Base-by-base conservation (phyloP, 2,888 invertebrate genomes). In the Plebejus argus region DNA sequence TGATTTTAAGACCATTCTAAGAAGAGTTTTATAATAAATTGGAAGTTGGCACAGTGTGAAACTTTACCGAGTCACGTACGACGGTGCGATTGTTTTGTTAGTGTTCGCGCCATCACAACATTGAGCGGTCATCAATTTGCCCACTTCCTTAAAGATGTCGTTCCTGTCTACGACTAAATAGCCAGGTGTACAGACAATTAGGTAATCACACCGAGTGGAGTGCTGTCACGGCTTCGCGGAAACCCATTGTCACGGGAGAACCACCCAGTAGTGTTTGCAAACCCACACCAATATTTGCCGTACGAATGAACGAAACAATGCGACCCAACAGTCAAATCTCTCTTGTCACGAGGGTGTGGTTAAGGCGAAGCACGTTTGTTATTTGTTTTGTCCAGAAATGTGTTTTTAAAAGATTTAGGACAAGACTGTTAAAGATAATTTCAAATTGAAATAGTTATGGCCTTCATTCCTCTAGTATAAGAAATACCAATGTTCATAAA, bases 261-360 rank as follows among this genome's bases (percentile, higher is more conserved):
- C 93, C 93, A 93, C 93, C 93, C 92, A 92, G 91, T 88, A 89
- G 89, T 93, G 93, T 94, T 93, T 93, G 93, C 92, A 92, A 93
- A 91, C 81, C 88, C 90, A 88, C 91, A 93, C 89, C 92, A 93
- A 93, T 93, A 93, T 94, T 94, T 93, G 93, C 91, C 84, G 86
- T 92, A 86, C 88, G 93, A 91, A 90, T 91, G 91, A 91, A 91
- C 87, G 90, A 93, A 93, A 93, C 93, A 94, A 93, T 89, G 88
- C 89, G 86, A 84, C 86, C 86, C 91, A 90, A 91, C 93, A 91
- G 91, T 90, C 90, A 89, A 88, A 90, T 88, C 89, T 88, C 87
- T 87, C 85, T 84, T 89, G 85, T 85, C 86, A 86, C 84, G 84
- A 83, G 84, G 84, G 87, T 86, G 84, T 84, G 84, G 82, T 88